phyloP scores from a whole-genome alignment of 2,113 vertebrate genomes.

The Martes martes region DNA sequence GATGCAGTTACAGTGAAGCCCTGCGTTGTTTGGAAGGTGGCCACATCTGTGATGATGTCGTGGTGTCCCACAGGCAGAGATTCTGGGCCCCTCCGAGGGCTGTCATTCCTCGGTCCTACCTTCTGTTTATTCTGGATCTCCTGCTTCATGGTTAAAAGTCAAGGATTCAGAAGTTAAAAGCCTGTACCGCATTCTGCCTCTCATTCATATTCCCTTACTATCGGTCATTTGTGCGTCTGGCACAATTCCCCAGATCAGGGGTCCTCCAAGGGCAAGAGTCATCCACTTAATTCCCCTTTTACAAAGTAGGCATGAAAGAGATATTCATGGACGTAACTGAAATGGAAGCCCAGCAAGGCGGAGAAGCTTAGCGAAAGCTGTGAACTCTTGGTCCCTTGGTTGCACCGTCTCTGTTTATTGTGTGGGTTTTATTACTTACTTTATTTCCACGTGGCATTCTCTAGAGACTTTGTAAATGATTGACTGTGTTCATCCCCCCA shows the following conservation, averaged over 20 bases:
- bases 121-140: conserved; percentile 97
- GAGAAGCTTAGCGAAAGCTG: not conserved
- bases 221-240: not conserved
- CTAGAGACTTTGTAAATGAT: conserved; percentile 31
- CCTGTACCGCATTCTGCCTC: not conserved
- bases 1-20: conserved; percentile 94
- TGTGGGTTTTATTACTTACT: conserved; percentile 11
- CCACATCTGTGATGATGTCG: conserved; percentile 93
- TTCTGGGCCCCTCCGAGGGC: conserved; percentile 89
- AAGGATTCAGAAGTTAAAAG: not conserved
- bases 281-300: not conserved
- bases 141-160: conserved; percentile 73
- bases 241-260: not conserved
- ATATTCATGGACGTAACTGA: not conserved
- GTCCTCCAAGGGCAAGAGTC: not conserved
- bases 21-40: conserved; percentile 94
- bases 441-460: not conserved
- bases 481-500: not conserved
- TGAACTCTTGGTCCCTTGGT: not conserved
- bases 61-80: conserved; percentile 92
- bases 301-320: not conserved
- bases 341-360: accelerated
- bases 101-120: conserved; percentile 88
- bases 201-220: not conserved
- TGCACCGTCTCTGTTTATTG: not conserved